phyloP scores from a whole-genome alignment of 2,888 invertebrate genomes.

The Brachylomia viminalis region DNA sequence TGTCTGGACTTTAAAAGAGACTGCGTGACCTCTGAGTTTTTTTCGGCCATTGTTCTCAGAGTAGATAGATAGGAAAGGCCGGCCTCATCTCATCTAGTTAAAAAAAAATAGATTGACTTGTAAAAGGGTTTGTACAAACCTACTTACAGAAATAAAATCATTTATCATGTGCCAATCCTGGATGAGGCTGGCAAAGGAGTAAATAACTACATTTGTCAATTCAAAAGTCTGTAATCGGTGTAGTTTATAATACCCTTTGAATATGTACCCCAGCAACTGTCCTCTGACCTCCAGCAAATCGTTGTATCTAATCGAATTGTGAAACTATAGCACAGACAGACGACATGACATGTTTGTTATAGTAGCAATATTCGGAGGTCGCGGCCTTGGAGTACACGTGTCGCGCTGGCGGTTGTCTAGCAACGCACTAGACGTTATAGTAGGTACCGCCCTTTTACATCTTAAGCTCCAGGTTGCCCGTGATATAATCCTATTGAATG shows the following conservation, averaged over 20 bases:
- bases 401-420: slow-evolving; percentile 52
- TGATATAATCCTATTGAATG: too few species aligned
- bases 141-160: too few species aligned
- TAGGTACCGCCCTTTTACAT: slow-evolving; percentile 29
- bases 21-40: too few species aligned
- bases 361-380: slow-evolving; percentile 45
- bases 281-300: slow-evolving; percentile 9
- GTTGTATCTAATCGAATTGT: slow-evolving; percentile 4
- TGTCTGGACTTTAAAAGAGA: too few species aligned
- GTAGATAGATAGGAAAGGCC: too few species aligned
- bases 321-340: slow-evolving; percentile 36
- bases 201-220: background rate
- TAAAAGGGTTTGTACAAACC: too few species aligned
- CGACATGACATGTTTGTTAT: slow-evolving; percentile 18
- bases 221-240: background rate
- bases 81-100: too few species aligned
- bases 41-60: too few species aligned
- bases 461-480: too few species aligned
- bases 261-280: background rate
- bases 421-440: slow-evolving; percentile 48
- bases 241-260: background rate
- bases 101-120: too few species aligned
- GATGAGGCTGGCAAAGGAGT: background rate
- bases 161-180: background rate
- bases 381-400: slow-evolving; percentile 63